Evolutionary conservation across 1,140 invertebrate species (phyloP).

Genomic region (Odontomachus brunneus): DNA sequence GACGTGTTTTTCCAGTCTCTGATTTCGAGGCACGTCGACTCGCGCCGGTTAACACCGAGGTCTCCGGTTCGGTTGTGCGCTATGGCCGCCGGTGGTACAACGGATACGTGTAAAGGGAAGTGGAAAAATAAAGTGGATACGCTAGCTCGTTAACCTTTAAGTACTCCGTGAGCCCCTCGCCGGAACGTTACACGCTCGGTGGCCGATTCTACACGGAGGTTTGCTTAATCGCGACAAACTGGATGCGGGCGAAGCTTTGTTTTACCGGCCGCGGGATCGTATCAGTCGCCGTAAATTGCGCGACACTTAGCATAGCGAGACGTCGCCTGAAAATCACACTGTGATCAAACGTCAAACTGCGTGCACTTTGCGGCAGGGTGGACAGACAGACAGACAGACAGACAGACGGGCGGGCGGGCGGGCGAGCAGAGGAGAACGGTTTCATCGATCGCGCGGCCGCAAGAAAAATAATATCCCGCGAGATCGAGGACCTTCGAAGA

Average conservation of each 20-base stretch:
- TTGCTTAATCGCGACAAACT: constrained; percentile 40
- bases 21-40: constrained; percentile 60
- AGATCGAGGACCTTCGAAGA: neutral
- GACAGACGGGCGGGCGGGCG: no score
- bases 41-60: constrained; percentile 18
- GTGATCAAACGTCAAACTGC: no score
- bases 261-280: constrained; percentile 9
- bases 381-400: no score
- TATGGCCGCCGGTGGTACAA: constrained; percentile 56
- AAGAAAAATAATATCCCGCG: no score
- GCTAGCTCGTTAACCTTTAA: constrained; percentile 60
- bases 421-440: no score
- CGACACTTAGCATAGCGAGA: no score
- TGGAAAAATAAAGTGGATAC: constrained; percentile 62
- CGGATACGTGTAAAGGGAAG: constrained; percentile 57
- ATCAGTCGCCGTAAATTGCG: neutral
- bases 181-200: constrained; percentile 40
- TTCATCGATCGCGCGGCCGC: no score
- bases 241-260: constrained; percentile 1
- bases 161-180: constrained; percentile 28
- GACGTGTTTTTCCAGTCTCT: constrained; percentile 61
- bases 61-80: constrained; percentile 15
- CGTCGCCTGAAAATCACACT: no score
- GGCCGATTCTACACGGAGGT: constrained; percentile 25
- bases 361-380: no score